Base-by-base conservation (phyloP, 2,797 vertebrate species). In the Hyperoplus lanceolatus region DNA sequence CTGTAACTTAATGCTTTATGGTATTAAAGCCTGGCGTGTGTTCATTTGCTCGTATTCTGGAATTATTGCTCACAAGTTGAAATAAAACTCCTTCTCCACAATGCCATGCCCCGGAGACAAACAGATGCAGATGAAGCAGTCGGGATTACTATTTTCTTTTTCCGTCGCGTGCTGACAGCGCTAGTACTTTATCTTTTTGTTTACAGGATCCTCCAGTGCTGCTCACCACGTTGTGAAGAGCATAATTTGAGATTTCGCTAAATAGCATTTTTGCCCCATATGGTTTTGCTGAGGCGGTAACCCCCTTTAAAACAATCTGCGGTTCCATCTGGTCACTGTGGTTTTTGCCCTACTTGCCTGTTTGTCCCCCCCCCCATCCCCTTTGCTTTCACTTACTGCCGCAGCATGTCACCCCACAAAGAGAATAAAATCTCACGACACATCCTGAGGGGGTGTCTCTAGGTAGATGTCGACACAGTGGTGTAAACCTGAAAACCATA, bases 241-340 rank as follows among this genome's bases (percentile, higher is more conserved):
- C 71, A 77, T 54, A 79, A 90, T 88, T 29, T 67, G 80, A 83
- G 78, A 85, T 86, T 89, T 73, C 6, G n/a, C 77, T 71, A 86
- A 92, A 87, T 77, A 85, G 78, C 74, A 81, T 84, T 90, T 91
- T 83, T 77, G 65, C 73, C 78, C 84, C 85, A 84, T 90, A 90
- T 93, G 91, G 87, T 89, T 93, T 87, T 81, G 74, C 89, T 90
- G 87, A 92, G 87, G 88, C 89, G 67, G 80, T 90, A 83, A 79
- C 81, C 87, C 18, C 74, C 85, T 75, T 88, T 89, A 81, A 90
- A 89, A 89, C 91, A 92, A 93, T 94, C 93, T 93, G 93, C 64
- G 86, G 80, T 86, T 92, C 93, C 92, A 95, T 94, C 93, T 94
- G 93, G 90, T 92, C 91, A 85, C 70, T 81, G 85, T 84, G 89